These are phyloP conservation scores for Zingel zingel DNA, from an alignment of 2,113 vertebrate species.

Conservation along the genomic window DNA sequence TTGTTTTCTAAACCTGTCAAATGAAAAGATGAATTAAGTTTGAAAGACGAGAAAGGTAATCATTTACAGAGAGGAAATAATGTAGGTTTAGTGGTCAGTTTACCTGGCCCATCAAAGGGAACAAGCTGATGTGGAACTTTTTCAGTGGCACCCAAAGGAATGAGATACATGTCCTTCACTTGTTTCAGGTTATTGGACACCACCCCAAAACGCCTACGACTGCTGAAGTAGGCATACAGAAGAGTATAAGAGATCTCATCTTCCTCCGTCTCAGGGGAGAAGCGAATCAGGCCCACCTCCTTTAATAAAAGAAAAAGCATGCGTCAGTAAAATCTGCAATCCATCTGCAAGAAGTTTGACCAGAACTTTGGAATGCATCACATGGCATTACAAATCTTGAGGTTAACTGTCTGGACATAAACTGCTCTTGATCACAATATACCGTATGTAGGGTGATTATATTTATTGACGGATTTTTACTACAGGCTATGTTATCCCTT, in stretches of 20 bases:
- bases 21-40: constrained; percentile 42
- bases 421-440: background rate
- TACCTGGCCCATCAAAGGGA: constrained; percentile 99
- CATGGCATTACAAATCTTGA: background rate
- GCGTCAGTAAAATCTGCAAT: constrained; percentile 28
- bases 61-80: constrained; percentile 6
- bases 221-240: constrained; percentile 97
- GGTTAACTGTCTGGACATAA: background rate
- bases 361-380: background rate
- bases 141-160: constrained; percentile 93
- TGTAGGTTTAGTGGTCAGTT: constrained; percentile 21
- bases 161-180: constrained; percentile 99
- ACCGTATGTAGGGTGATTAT: background rate
- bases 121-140: constrained; percentile 98
- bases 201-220: constrained; percentile 95
- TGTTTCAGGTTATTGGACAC: constrained; percentile 97
- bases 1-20: constrained; percentile 92
- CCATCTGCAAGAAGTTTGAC: background rate
- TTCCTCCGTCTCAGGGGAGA: constrained; percentile 96
- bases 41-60: background rate
- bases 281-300: constrained; percentile 98
- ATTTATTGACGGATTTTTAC: background rate
- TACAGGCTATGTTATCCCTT: background rate
- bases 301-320: constrained; percentile 74
- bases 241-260: constrained; percentile 97